Conservation (phyloP, 2,888 invertebrate species). For the Craniophora ligustri region DNA sequence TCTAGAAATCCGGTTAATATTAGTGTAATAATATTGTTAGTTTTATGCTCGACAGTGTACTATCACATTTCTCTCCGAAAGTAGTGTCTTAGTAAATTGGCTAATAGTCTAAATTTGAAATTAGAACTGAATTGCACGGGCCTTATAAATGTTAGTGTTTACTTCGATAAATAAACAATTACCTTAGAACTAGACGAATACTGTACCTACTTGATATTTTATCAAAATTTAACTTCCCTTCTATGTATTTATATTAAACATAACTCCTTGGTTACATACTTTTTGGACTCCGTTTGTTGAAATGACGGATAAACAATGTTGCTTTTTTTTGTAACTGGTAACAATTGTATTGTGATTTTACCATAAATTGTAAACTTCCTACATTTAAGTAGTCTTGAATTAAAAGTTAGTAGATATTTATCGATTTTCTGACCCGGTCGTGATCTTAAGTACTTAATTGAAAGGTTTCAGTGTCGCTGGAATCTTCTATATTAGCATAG, state of each 20-base stretch:
- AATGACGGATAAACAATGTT: background rate
- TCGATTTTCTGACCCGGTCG: conserved; percentile 41
- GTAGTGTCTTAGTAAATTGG: conserved; percentile 60
- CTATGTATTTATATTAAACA: no score
- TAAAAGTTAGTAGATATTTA: conserved; percentile 36
- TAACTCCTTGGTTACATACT: no score
- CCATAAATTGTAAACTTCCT: conserved; percentile 58
- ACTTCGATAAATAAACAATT: conserved; percentile 24
- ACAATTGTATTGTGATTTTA: conserved; percentile 63
- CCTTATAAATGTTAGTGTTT: conserved; percentile 57
- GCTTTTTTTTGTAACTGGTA: conserved; percentile 1
- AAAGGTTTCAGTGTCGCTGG: conserved; percentile 10
- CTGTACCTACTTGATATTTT: no score
- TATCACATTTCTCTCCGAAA: conserved; percentile 45
- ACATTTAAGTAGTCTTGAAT: conserved; percentile 45
- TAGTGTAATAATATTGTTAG: background rate
- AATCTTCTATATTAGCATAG: conserved; percentile 22
- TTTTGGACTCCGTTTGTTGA: background rate
- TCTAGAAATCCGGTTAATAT: background rate
- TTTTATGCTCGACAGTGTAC: conserved; percentile 42
- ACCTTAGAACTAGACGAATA: background rate
- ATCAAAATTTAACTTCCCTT: no score
- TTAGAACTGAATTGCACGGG: conserved; percentile 49
- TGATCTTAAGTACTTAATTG: conserved; percentile 56
- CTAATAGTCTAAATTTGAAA: conserved; percentile 48